A percentile compares a stretch with the other conserved stretches of the same genome.
Evolutionary conservation across 2,113 vertebrate species (phyloP).

Genomic region (Oncorhynchus kisutch): DNA sequence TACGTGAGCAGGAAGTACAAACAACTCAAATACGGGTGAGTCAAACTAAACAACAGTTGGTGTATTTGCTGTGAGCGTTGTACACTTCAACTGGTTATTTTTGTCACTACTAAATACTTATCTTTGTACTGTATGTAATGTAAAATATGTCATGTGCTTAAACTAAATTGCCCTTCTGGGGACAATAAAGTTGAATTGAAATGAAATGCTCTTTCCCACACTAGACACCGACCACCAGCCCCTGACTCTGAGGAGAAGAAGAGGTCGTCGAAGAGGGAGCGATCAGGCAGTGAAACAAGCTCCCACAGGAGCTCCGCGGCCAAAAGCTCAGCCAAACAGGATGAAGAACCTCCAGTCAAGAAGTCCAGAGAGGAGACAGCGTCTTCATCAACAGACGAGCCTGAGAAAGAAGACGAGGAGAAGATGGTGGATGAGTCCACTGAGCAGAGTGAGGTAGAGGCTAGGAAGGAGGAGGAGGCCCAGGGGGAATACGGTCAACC

Average conservation of each 20-base stretch:
- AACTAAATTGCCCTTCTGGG: too few relatives aligned
- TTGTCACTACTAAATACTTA: background rate
- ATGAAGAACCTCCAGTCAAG: slow-evolving; percentile 66
- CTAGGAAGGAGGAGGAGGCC: background rate
- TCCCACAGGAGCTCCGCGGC: slow-evolving; percentile 11
- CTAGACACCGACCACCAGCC: slow-evolving; percentile 53
- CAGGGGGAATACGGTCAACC: background rate
- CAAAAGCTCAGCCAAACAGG: slow-evolving; percentile 25
- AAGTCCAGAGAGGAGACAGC: slow-evolving; percentile 47
- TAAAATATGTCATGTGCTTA: too few relatives aligned
- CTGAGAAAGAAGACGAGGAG: background rate
- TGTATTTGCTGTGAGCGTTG: background rate
- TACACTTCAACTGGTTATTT: background rate
- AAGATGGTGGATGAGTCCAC: background rate
- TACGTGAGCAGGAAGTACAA: slow-evolving; percentile 94
- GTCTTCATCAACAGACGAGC: background rate
- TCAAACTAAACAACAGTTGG: background rate
- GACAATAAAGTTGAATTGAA: too few relatives aligned
- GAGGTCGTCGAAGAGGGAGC: slow-evolving; percentile 52
- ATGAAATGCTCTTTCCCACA: background rate
- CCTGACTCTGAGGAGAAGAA: slow-evolving; percentile 34
- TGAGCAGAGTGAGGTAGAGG: slow-evolving; percentile 2
- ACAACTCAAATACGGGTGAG: slow-evolving; percentile 86
- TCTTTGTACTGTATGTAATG: too few relatives aligned
- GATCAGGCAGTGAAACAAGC: slow-evolving; percentile 28